Evolutionary conservation across 1,140 invertebrate species (phyloP).

Genomic region (Anagrus nilaparvatae): DNA sequence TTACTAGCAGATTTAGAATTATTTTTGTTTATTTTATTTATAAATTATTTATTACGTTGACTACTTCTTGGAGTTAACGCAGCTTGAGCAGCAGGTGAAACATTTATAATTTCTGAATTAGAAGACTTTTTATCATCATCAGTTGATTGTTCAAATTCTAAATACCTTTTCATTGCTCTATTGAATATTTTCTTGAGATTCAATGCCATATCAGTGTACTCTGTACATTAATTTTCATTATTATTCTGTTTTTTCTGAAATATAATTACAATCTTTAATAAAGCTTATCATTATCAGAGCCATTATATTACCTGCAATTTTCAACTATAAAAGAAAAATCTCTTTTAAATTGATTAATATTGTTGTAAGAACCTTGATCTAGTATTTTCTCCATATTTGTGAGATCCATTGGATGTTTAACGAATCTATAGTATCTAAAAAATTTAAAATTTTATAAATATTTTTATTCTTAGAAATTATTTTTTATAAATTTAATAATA

Average conservation of each 20-base stretch:
- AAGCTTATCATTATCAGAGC: constrained; percentile 73
- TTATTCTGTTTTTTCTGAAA: not conserved
- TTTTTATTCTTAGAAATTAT: too few relatives aligned
- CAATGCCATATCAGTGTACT: constrained; percentile 81
- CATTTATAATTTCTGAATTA: constrained; percentile 22
- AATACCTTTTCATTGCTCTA: constrained; percentile 65
- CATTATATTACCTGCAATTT: constrained; percentile 86
- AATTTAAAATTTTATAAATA: too few relatives aligned
- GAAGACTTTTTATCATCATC: too few relatives aligned
- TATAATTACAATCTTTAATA: too few relatives aligned
- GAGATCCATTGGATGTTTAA: constrained; percentile 72
- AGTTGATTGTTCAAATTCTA: constrained; percentile 67
- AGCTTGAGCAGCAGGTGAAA: constrained; percentile 24
- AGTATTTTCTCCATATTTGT: constrained; percentile 79
- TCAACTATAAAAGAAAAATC: constrained; percentile 86
- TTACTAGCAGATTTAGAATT: constrained; percentile 28
- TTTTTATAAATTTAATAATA: constrained; percentile 24
- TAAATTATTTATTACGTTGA: constrained; percentile 28
- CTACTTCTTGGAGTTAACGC: too few relatives aligned
- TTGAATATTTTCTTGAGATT: constrained; percentile 71
- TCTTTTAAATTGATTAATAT: constrained; percentile 67
- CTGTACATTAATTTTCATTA: constrained; percentile 45
- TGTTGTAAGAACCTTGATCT: constrained; percentile 68
- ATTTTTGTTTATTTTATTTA: constrained; percentile 33
- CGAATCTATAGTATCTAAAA: constrained; percentile 42